Evolutionary conservation across 2,113 vertebrate species (phyloP).

Genomic region (Petroica traversi): DNA sequence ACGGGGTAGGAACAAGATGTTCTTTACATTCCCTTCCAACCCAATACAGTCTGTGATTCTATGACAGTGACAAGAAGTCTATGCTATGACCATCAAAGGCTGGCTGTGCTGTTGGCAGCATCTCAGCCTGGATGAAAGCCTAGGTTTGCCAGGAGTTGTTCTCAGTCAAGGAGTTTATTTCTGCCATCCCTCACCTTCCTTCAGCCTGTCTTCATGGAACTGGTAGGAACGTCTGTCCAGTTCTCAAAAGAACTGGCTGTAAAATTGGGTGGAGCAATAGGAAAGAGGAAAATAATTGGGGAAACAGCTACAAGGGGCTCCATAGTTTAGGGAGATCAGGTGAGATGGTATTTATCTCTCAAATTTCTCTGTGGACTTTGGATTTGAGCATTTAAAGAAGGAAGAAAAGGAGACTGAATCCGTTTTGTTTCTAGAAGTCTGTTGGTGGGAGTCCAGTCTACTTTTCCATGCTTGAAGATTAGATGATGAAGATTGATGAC

Average conservation of each 20-base stretch:
- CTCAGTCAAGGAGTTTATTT: background rate
- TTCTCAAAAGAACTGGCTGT: background rate
- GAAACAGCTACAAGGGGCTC: background rate
- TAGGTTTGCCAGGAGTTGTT: background rate
- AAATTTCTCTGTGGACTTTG: background rate
- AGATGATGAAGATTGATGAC: background rate
- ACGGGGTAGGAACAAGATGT: too few relatives aligned
- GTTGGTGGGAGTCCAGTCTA: background rate
- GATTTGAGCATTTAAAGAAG: background rate
- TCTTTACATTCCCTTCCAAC: too few relatives aligned
- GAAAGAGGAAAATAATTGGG: background rate
- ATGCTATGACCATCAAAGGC: background rate
- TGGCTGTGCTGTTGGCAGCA: background rate
- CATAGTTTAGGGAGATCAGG: background rate
- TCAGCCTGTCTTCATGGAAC: background rate
- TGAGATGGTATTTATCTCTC: rapidly evolving
- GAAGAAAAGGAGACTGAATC: background rate
- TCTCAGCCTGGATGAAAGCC: background rate
- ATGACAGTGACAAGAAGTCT: background rate
- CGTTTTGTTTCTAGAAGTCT: background rate
- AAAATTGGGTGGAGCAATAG: background rate
- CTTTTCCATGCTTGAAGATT: background rate
- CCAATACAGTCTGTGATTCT: background rate
- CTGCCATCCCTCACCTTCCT: background rate
- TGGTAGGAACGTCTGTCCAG: rapidly evolving